Percentiles rank a stretch among this genome's conserved stretches.
phyloP scores from a whole-genome alignment of 2,797 vertebrate genomes.

The Gallinago solitaria region DNA sequence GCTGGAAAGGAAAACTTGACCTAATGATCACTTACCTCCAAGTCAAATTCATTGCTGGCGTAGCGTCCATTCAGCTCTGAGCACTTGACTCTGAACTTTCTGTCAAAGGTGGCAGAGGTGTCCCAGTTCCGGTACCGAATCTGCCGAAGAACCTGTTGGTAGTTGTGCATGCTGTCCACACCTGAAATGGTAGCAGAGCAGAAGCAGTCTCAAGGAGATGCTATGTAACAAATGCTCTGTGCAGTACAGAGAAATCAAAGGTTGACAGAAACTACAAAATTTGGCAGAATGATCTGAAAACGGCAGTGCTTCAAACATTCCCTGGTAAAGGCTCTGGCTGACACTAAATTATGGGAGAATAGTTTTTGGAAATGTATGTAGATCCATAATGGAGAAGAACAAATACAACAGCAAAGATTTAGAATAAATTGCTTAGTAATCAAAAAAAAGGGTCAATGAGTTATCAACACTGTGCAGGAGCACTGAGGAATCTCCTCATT shows the following conservation, averaged over 20 bases:
- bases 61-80: conserved; percentile 95
- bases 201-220: background rate
- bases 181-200: conserved; percentile 75
- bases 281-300: background rate
- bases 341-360: background rate
- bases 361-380: background rate
- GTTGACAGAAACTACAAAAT: background rate
- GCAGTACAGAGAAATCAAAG: background rate
- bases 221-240: background rate
- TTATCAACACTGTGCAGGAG: background rate
- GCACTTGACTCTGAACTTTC: conserved; percentile 91
- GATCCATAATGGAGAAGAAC: background rate
- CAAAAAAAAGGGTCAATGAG: background rate
- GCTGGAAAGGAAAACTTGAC: background rate
- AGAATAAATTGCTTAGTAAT: background rate
- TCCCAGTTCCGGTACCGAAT: conserved; percentile 86
- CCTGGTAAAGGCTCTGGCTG: background rate
- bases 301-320: background rate
- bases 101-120: conserved; percentile 76
- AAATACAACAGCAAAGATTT: background rate
- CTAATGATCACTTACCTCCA: conserved; percentile 82
- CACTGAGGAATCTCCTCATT: background rate
- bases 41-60: conserved; percentile 92
- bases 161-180: conserved; percentile 92
- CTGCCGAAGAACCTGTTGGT: conserved; percentile 89